Evolutionary conservation across 2,797 vertebrate species (phyloP).

Genomic region (Paedocypris micromegethes): DNA sequence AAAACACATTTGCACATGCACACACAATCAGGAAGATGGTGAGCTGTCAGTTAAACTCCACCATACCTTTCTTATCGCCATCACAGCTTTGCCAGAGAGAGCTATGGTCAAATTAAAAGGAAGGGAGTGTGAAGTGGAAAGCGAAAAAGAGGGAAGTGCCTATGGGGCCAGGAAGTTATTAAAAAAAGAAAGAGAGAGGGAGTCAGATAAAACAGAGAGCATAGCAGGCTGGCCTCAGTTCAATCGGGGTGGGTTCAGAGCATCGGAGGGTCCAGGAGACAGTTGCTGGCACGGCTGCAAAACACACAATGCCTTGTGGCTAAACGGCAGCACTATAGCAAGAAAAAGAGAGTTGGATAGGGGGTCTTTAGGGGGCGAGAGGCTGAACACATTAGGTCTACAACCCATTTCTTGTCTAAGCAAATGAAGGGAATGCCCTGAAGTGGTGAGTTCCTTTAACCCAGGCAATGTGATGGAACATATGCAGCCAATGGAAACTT

Average conservation of each 20-base stretch:
- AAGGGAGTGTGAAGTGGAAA: conserved; percentile 50
- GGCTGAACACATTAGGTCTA: conserved; percentile 56
- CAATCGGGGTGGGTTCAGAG: conserved; percentile 69
- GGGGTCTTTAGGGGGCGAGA: conserved; percentile 42
- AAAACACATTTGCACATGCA: conserved; percentile 28
- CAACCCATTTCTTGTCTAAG: conserved; percentile 35
- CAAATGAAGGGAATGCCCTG: conserved; percentile 50
- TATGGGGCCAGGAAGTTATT: conserved; percentile 66
- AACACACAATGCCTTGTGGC: conserved; percentile 77
- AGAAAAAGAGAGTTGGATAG: conserved; percentile 55
- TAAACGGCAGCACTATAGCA: conserved; percentile 67
- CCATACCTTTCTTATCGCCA: conserved; percentile 67
- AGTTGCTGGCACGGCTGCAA: conserved; percentile 68
- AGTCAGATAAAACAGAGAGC: conserved; percentile 20
- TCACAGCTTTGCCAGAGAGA: conserved; percentile 69
- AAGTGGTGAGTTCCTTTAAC: conserved; percentile 61
- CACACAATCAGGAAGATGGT: conserved; percentile 48
- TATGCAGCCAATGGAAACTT: conserved; percentile 3
- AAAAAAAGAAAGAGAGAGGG: conserved; percentile 51
- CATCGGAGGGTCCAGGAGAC: conserved; percentile 70
- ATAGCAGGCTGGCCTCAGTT: conserved; percentile 73
- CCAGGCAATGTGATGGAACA: conserved; percentile 48
- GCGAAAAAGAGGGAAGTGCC: conserved; percentile 65
- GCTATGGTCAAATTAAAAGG: conserved; percentile 64
- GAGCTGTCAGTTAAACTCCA: conserved; percentile 68